Percentiles rank a stretch among this genome's conserved stretches.
Conservation (phyloP, 2,113 vertebrate genomes). For the Oxyura jamaicensis region DNA sequence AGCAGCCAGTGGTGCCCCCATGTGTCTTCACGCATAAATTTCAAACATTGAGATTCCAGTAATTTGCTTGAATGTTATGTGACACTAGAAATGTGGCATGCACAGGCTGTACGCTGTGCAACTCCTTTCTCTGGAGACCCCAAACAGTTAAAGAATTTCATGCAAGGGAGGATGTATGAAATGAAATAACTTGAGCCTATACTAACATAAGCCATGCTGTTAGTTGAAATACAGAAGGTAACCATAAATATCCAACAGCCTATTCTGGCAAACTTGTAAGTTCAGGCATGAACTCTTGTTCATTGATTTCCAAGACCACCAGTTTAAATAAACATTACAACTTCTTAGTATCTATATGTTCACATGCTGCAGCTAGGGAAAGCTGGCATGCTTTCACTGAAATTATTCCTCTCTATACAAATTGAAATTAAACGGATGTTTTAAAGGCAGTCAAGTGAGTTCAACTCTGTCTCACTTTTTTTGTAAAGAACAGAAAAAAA, state of each 20-base stretch:
- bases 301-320: neutral
- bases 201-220: neutral
- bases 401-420: slow-evolving; percentile 30
- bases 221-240: neutral
- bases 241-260: neutral
- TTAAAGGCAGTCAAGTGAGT: slow-evolving; percentile 1
- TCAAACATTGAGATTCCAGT: neutral
- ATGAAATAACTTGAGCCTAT: neutral
- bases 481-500: neutral
- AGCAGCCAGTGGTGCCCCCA: slow-evolving; percentile 47
- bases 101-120: accelerated
- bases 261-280: neutral
- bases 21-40: slow-evolving; percentile 37
- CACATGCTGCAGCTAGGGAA: neutral
- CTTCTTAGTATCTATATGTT: neutral
- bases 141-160: neutral
- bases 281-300: neutral
- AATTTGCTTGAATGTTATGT: accelerated
- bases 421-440: slow-evolving; percentile 19
- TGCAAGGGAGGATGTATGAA: neutral
- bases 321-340: neutral
- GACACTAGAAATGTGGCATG: neutral
- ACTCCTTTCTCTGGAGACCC: neutral
- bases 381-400: neutral
- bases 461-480: neutral